Evolutionary conservation across 2,113 vertebrate genomes (phyloP).

Genomic region (Hucho hucho): DNA sequence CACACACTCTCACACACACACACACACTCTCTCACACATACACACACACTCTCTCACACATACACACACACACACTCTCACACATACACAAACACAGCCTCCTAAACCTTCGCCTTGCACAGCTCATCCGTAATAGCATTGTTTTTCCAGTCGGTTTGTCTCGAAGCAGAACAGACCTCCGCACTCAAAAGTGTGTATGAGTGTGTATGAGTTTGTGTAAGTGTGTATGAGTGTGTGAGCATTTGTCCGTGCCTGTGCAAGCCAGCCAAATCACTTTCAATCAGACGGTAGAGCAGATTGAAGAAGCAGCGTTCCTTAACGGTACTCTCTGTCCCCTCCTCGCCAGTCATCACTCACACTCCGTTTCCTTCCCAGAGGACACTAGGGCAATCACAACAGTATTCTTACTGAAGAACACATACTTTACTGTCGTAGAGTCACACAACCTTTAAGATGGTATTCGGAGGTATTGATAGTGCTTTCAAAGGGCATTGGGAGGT

Average conservation of each 20-base stretch:
- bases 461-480: neutral
- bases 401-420: neutral
- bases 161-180: constrained; percentile 26
- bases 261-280: constrained; percentile 7
- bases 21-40: neutral
- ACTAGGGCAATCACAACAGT: constrained; percentile 49
- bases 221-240: neutral
- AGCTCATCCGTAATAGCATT: constrained; percentile 46
- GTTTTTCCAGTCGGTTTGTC: constrained; percentile 36
- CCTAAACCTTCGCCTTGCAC: constrained; percentile 15
- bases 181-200: neutral
- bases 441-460: neutral
- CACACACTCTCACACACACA: constrained; percentile 13
- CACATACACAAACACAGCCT: neutral
- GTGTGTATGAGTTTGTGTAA: neutral
- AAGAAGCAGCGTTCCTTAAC: neutral
- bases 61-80: neutral
- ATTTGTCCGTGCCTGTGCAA: constrained; percentile 3
- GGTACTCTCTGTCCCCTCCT: neutral
- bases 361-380: constrained; percentile 28
- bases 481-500: neutral
- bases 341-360: neutral
- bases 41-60: neutral
- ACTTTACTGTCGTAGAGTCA: neutral
- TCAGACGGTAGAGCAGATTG: constrained; percentile 32